A percentile compares a stretch with the other conserved stretches of the same genome.
These are phyloP conservation scores for Molanna angustata DNA, from an alignment of 2,888 invertebrate genomes.

Conservation along the genomic window DNA sequence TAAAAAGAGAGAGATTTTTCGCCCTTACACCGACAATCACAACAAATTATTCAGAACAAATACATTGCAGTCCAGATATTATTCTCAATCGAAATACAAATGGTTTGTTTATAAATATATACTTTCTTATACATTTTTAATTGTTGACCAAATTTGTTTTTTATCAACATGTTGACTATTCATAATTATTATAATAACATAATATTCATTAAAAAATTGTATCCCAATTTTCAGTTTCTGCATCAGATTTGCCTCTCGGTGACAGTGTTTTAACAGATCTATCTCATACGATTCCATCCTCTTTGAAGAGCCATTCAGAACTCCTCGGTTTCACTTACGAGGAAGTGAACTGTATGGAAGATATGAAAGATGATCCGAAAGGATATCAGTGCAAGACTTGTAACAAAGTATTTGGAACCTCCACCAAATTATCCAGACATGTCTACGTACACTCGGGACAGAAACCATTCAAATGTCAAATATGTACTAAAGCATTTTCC, in stretches of 20 bases:
- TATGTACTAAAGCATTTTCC: conserved; percentile 31
- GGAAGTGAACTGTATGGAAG: conserved; percentile 19
- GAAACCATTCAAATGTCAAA: conserved; percentile 33
- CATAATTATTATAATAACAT: too few species aligned
- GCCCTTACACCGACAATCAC: too few species aligned
- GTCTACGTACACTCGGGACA: conserved; percentile 30
- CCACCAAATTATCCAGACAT: conserved; percentile 31
- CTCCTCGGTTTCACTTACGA: conserved; percentile 19
- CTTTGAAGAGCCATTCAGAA: conserved; percentile 20
- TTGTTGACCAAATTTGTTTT: too few species aligned
- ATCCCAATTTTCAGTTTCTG: conserved; percentile 16
- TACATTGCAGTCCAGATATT: too few species aligned
- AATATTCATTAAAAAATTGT: neutral
- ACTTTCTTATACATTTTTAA: too few species aligned
- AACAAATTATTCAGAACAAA: too few species aligned
- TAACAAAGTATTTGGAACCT: conserved; percentile 29
- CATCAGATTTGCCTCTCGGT: conserved; percentile 19
- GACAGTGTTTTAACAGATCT: conserved; percentile 27
- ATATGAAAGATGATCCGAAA: conserved; percentile 19
- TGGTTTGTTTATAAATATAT: too few species aligned
- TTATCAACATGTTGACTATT: too few species aligned
- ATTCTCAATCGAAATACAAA: too few species aligned
- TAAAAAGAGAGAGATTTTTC: too few species aligned
- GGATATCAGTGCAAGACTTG: conserved; percentile 30
- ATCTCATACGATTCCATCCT: conserved; percentile 22